Evolutionary conservation across 2,113 vertebrate genomes (phyloP), one percentile per base, ranked within the genome.

Genomic region (Eublepharis macularius): DNA sequence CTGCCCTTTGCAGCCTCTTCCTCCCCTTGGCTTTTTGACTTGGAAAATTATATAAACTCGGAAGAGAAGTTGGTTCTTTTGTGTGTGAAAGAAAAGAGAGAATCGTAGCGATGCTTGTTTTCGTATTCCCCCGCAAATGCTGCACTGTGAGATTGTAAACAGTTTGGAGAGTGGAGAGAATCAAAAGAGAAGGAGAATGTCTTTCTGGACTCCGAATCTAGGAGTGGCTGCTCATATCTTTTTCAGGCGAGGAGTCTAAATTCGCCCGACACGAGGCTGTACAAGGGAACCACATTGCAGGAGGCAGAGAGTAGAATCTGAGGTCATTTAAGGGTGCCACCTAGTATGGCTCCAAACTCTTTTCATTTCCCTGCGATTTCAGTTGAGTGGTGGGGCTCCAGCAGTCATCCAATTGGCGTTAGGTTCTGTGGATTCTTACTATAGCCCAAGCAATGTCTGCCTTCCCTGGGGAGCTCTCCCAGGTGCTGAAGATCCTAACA

Each of bases 41-140:
- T 19, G 70, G 32, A 29, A 45, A 75, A 74, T 83, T 63, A 47
- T 26, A 75, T 45, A 21, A 83, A 60, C 16, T 39, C 29, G 29
- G 24, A 72, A 7, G 4, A 72, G 57, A 74, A 65, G 6, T 29
- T 45, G 2, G 0, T 10, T 80, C 76, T 4, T 6, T 41, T 10
- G 19, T 29, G 4, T 2, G 51, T 12, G 12, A 57, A 24, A 17
- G 1, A 36, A 16, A 26, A 6, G 24, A 0, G 9, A 10, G 17
- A 19, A 14, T 29, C 36, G n/a, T 24, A 12, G 36, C 0, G 0
- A 17, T 0, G 0, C 0, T 34, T 5, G 34, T 12, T n/a, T 32
- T 13, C 39, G 9, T 3, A 36, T 36, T 34, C 26, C 39, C 70
- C 24, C 26, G 39, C 49, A 13, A 74, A 57, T 3, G 26, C 11